These are phyloP conservation scores for Cataglyphis cursor DNA, from an alignment of 2,888 invertebrate species.

Conservation along the genomic window DNA sequence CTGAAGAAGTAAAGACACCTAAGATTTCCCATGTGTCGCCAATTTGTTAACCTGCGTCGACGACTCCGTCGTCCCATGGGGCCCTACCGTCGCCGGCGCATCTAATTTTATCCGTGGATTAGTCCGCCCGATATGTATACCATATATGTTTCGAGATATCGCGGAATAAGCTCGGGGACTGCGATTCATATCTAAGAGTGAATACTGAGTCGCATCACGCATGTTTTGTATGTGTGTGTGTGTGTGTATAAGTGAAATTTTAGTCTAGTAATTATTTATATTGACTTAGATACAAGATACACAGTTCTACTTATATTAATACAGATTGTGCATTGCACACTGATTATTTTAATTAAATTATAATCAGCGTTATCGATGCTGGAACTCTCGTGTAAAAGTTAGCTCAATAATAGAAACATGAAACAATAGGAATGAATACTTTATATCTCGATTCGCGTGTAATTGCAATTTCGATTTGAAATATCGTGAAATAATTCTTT, in stretches of 20 bases:
- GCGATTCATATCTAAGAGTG: neutral
- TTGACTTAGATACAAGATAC: neutral
- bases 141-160: conserved; percentile 14
- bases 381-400: neutral
- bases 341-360: conserved; percentile 29
- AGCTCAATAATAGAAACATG: neutral
- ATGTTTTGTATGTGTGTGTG: neutral
- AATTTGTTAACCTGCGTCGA: conserved; percentile 63
- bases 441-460: neutral
- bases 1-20: conserved; percentile 63
- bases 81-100: conserved; percentile 14
- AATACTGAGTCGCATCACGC: neutral
- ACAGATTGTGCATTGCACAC: neutral
- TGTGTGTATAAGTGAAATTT: neutral
- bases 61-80: conserved; percentile 53
- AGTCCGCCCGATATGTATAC: conserved; percentile 26
- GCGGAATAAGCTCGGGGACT: conserved; percentile 39
- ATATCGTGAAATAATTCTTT: conserved; percentile 11
- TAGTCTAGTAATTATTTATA: conserved; percentile 9
- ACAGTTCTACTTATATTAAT: neutral
- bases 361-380: neutral
- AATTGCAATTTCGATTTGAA: neutral
- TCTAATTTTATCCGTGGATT: conserved; percentile 60
- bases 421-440: conserved; percentile 9
- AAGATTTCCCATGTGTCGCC: conserved; percentile 71